Base-by-base conservation (phyloP, 2,888 invertebrate genomes). In the Lithosia quadra region DNA sequence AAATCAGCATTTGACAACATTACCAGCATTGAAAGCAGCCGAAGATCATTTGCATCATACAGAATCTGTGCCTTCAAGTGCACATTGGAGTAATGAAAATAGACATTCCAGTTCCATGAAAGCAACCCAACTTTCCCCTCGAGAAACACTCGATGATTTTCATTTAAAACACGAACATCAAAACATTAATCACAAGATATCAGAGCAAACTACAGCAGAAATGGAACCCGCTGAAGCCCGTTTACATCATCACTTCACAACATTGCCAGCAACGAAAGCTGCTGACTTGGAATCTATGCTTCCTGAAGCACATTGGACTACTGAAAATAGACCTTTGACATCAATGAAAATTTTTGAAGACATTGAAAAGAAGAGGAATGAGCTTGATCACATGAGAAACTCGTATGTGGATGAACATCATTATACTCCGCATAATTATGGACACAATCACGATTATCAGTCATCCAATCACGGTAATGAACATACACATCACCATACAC, bases 321-420 rank as follows among this genome's bases (percentile, higher is more conserved):
- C 76, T 33, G 77, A 77, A 59, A 75, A 78, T 36, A 70, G 24
- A 60, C 69, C 73, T 59, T 53, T 76, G 11, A 55, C 72, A 60
- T 69, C 78, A 58, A 75, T 78, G 75, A 84, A 81, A 77, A 67
- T 74, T 49, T 75, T 72, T 67, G 74, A 74, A 65, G 71, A 80
- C n/a, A 68, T 68, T 56, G 71, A 68, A 9, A 76, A 76, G 2
- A 63, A 72, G 13, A 63, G 72, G 15, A 28, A 49, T n/a, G 57
- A 21, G 10, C 39, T 59, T 22, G 57, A 33, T n/a, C 63, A 66
- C 4, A 39, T 53, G 67, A 58, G 61, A 43, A 66, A 71, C 53
- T 71, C 77, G 7, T 65, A 78, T 34, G 15, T 65, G 5, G 9
- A 11, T 53, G 75, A 76, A 57, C 70, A 73, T 34, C 75, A 74